A percentile compares a stretch with the other conserved stretches of the same genome.
These are phyloP conservation scores for Romanogobio albipinnatus DNA, from an alignment of 2,113 vertebrate genomes.

Conservation along the genomic window DNA sequence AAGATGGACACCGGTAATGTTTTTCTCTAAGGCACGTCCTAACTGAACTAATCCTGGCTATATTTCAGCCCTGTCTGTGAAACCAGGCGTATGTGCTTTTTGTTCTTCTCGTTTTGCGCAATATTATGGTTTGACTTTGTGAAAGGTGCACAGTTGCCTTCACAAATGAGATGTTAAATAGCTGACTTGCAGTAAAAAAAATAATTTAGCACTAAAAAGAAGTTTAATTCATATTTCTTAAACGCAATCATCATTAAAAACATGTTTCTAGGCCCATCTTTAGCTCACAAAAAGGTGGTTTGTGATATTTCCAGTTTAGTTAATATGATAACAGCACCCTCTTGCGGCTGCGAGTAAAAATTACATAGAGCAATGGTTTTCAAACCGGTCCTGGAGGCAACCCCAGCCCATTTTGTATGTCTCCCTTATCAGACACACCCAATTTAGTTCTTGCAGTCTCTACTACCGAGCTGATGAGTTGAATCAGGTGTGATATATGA, in stretches of 20 bases:
- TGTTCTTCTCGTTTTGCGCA: neutral
- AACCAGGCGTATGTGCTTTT: neutral
- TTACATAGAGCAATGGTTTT: neutral
- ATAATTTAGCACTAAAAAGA: no score
- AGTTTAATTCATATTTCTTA: neutral
- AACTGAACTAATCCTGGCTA: no score
- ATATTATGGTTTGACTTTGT: neutral
- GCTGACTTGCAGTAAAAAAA: no score
- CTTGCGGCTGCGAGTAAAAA: conserved; percentile 54
- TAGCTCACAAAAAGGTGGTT: neutral
- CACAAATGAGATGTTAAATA: neutral
- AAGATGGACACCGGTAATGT: no score
- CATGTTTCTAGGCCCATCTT: neutral
- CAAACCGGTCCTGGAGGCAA: no score
- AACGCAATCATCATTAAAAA: neutral
- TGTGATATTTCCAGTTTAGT: conserved; percentile 33
- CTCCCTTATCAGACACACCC: no score
- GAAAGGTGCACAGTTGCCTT: neutral
- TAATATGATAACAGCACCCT: conserved; percentile 70
- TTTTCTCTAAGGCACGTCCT: no score
- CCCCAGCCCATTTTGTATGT: no score
- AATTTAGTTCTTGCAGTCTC: no score
- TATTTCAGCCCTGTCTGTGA: no score
- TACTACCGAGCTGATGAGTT: no score
- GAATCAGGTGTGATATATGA: no score